These are phyloP conservation scores for Brachyptera risi DNA, from an alignment of 2,888 invertebrate genomes.

Conservation along the genomic window DNA sequence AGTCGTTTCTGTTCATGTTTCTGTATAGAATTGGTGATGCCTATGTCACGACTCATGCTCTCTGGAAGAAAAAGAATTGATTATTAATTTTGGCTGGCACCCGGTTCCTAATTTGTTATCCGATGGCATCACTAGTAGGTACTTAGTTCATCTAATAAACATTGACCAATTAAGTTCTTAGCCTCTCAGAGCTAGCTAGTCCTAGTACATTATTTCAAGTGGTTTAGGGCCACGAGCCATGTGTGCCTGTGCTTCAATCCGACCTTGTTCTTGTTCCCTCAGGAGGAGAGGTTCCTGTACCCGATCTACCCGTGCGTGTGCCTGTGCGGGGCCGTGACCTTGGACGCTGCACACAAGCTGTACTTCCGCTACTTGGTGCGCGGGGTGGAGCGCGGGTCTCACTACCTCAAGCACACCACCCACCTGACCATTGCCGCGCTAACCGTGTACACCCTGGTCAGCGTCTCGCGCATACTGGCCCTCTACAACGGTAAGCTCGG, in stretches of 20 bases:
- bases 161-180: too few relatives aligned
- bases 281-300: conserved; percentile 83
- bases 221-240: too few relatives aligned
- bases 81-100: too few relatives aligned
- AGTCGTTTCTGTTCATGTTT: too few relatives aligned
- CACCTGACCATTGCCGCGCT: conserved; percentile 65
- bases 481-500: conserved; percentile 54
- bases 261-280: conserved; percentile 33
- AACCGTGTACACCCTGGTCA: conserved; percentile 48
- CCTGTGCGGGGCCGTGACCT: conserved; percentile 70
- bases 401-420: conserved; percentile 73
- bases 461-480: conserved; percentile 55
- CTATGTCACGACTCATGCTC: too few relatives aligned
- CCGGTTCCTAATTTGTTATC: too few relatives aligned
- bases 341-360: conserved; percentile 76
- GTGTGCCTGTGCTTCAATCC: neutral
- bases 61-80: too few relatives aligned
- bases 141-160: too few relatives aligned
- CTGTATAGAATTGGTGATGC: too few relatives aligned
- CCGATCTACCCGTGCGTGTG: conserved; percentile 92
- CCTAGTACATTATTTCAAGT: too few relatives aligned
- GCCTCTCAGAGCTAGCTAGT: too few relatives aligned
- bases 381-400: conserved; percentile 43
- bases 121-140: too few relatives aligned
- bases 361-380: conserved; percentile 51